Evolutionary conservation across 92 coral and sea anemone genomes (phyloP).

Genomic region (Porites lobata): DNA sequence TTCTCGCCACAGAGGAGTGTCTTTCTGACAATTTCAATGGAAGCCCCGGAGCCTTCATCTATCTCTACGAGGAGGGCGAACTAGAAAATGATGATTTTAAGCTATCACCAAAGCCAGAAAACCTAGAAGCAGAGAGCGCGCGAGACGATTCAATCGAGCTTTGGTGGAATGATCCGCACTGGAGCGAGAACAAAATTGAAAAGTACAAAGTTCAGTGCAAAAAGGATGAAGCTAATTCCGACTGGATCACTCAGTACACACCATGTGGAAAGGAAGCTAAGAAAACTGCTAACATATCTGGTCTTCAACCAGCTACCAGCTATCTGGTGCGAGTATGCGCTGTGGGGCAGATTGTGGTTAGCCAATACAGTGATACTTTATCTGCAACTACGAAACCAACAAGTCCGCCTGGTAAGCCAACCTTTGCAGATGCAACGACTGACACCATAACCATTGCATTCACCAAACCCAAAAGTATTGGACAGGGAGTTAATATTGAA

Average conservation of each 20-base stretch:
- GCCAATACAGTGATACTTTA: not conserved
- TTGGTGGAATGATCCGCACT: no score
- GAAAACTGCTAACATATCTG: conserved; percentile 22
- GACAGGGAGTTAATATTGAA: conserved; percentile 29
- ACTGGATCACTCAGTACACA: no score
- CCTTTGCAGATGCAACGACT: not conserved
- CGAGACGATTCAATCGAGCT: no score
- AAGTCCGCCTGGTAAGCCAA: no score
- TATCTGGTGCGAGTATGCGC: no score
- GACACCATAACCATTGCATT: conserved; percentile 40
- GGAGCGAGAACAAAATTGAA: conserved; percentile 1
- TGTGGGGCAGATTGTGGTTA: conserved; percentile 5
- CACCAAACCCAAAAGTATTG: conserved; percentile 18
- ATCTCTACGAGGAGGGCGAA: no score
- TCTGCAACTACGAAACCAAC: no score
- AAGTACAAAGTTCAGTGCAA: conserved; percentile 2
- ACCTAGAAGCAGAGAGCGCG: no score
- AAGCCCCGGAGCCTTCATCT: not conserved
- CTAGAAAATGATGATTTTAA: not conserved
- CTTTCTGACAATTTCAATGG: not conserved
- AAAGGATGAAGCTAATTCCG: no score
- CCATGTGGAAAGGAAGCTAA: not conserved
- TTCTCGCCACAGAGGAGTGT: conserved; percentile 50
- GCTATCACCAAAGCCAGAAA: no score
- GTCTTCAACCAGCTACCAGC: conserved; percentile 1